Evolutionary conservation across 2,797 vertebrate species (phyloP).

Genomic region (Myotis daubentonii): DNA sequence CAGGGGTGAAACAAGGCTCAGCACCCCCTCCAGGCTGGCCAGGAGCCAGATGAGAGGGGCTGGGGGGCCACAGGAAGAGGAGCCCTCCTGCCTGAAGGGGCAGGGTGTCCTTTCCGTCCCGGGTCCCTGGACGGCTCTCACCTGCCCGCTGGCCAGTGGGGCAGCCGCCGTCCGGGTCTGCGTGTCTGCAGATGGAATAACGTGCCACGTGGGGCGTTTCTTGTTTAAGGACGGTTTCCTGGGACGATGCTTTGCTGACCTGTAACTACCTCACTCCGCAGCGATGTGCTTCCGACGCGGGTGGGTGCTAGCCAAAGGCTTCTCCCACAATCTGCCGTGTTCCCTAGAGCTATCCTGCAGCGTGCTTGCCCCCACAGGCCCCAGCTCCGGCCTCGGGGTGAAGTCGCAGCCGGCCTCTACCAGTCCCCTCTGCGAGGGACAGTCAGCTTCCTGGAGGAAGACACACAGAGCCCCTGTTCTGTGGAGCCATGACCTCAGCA

Average conservation of each 20-base stretch:
- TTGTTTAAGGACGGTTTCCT: not conserved
- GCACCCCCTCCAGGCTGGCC: accelerated
- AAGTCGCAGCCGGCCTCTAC: not conserved
- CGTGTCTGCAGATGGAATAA: accelerated
- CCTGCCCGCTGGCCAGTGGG: accelerated
- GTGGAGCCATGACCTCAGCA: accelerated
- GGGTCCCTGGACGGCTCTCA: accelerated
- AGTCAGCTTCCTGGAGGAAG: accelerated
- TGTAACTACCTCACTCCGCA: accelerated
- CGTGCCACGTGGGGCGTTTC: not conserved
- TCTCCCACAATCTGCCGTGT: accelerated
- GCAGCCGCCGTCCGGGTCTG: accelerated
- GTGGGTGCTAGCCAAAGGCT: accelerated
- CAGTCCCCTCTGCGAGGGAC: too few species aligned
- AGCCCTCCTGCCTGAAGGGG: not conserved
- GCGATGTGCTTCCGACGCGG: not conserved
- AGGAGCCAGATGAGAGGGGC: not conserved
- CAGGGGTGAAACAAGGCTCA: not conserved
- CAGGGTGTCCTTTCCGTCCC: accelerated
- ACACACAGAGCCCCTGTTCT: not conserved
- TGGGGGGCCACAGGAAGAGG: accelerated
- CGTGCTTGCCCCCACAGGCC: accelerated
- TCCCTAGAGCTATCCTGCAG: accelerated
- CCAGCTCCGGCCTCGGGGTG: not conserved
- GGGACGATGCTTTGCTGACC: not conserved